Evolutionary conservation across 1,140 invertebrate species (phyloP).

Genomic region (Acromyrmex echinatior): DNA sequence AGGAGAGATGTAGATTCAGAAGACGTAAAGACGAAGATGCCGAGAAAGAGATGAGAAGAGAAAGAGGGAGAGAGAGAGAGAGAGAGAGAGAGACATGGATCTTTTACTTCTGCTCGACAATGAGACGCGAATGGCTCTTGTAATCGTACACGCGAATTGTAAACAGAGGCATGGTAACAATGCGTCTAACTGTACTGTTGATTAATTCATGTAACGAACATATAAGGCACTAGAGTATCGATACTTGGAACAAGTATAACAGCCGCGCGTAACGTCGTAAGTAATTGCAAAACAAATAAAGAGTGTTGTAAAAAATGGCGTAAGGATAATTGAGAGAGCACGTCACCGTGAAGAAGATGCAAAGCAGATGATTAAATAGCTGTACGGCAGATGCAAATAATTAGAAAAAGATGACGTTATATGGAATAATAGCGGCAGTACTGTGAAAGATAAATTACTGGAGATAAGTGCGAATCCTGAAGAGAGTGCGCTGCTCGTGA

Average conservation of each 20-base stretch:
- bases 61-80: background rate
- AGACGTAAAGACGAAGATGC: background rate
- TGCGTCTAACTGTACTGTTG: slow-evolving; percentile 47
- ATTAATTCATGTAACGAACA: slow-evolving; percentile 36
- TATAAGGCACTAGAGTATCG: slow-evolving; percentile 11
- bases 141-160: slow-evolving; percentile 45
- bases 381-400: background rate
- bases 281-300: background rate
- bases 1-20: slow-evolving; percentile 35
- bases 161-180: slow-evolving; percentile 16
- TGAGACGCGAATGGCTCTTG: slow-evolving; percentile 49
- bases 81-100: slow-evolving; percentile 12
- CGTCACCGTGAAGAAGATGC: background rate
- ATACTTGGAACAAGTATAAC: background rate
- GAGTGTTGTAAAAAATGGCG: background rate
- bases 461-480: background rate
- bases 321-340: background rate
- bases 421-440: background rate
- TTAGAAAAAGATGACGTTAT: background rate
- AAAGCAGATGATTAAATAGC: background rate
- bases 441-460: background rate
- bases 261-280: background rate
- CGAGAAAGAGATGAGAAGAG: background rate
- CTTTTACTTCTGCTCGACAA: slow-evolving; percentile 59
- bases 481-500: background rate